A percentile compares a stretch with the other conserved stretches of the same genome.
These are phyloP conservation scores for Lerista edwardsae DNA, from an alignment of 2,797 vertebrate species.

Conservation along the genomic window DNA sequence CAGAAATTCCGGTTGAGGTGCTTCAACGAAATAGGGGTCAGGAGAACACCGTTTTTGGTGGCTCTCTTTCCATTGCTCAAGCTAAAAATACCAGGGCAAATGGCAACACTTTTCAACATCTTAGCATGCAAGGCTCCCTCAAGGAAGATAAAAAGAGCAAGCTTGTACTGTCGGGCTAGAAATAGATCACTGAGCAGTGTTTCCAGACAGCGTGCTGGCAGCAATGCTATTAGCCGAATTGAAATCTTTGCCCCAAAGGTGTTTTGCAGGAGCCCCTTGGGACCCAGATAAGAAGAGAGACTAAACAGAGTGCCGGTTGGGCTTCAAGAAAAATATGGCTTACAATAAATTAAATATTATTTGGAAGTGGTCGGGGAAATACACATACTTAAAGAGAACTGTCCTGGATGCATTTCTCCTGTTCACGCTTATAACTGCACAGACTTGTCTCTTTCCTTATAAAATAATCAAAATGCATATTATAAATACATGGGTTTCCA, in stretches of 20 bases:
- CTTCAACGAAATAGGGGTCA: constrained; percentile 65
- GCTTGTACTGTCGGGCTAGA: constrained; percentile 62
- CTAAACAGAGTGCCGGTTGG: constrained; percentile 38
- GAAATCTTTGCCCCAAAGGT: constrained; percentile 55
- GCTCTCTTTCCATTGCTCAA: constrained; percentile 63
- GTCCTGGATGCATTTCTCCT: constrained; percentile 69
- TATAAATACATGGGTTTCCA: constrained; percentile 83
- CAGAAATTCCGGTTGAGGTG: constrained; percentile 69
- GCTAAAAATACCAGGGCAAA: constrained; percentile 68
- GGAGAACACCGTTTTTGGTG: constrained; percentile 55
- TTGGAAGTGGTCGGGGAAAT: constrained; percentile 70
- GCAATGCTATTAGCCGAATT: constrained; percentile 59
- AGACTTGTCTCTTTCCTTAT: constrained; percentile 62
- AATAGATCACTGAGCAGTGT: constrained; percentile 57
- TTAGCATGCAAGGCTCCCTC: constrained; percentile 63
- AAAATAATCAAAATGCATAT: constrained; percentile 84
- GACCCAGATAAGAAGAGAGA: constrained; percentile 55
- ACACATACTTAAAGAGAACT: constrained; percentile 75
- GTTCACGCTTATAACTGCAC: constrained; percentile 66
- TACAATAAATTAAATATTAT: constrained; percentile 66
- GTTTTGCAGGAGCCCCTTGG: constrained; percentile 46
- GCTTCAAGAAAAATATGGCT: constrained; percentile 37
- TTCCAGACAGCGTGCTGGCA: constrained; percentile 60
- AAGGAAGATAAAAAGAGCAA: constrained; percentile 65
- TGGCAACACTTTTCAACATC: constrained; percentile 68